These are phyloP conservation scores for Anthopleura xanthogrammica DNA, from an alignment of 92 coral and sea anemone species.

Conservation along the genomic window DNA sequence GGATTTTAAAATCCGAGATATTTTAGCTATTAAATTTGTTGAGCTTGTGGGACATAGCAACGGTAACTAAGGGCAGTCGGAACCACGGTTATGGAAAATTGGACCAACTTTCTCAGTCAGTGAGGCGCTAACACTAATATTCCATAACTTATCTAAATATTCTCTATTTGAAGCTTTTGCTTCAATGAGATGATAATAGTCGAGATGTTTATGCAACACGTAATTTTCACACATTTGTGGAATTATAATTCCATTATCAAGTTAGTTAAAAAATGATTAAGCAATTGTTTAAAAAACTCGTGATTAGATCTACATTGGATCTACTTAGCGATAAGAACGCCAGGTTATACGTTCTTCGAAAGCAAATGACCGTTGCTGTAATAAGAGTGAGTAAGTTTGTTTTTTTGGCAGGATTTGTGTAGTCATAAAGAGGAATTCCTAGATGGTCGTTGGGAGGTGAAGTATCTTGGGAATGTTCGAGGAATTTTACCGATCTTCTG, in stretches of 20 bases:
- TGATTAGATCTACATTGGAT: no score
- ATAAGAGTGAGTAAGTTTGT: not conserved
- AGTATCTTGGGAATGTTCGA: not conserved
- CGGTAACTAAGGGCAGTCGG: no score
- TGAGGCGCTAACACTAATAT: no score
- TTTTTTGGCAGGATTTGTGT: not conserved
- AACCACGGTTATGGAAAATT: no score
- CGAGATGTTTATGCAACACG: not conserved
- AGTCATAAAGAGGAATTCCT: not conserved
- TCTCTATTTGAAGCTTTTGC: no score
- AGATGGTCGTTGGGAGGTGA: not conserved
- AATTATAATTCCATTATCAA: slow-evolving; percentile 1
- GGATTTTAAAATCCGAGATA: no score
- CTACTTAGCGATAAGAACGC: no score
- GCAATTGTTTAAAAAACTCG: not conserved
- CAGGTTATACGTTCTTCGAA: not conserved
- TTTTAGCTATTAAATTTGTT: no score
- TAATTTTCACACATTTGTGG: not conserved
- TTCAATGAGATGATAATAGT: not conserved
- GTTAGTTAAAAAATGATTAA: not conserved
- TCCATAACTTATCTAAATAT: no score
- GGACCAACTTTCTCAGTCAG: no score
- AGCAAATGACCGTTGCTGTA: not conserved
- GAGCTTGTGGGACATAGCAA: no score
- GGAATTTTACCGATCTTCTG: not conserved